phyloP scores from a whole-genome alignment of 2,888 invertebrate species.

The Xestia rhomboidea region DNA sequence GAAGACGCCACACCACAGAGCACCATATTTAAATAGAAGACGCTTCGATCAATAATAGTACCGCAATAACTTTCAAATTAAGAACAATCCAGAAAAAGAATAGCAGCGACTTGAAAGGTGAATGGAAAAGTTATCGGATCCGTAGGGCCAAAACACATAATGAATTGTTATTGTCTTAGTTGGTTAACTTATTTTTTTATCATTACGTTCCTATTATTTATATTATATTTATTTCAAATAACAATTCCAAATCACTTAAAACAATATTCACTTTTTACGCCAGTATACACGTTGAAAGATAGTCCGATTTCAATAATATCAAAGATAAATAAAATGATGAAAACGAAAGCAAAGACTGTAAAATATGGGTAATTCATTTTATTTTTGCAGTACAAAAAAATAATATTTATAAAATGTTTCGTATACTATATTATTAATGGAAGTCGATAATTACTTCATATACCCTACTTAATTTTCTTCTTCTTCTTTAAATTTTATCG shows the following conservation, averaged over 20 bases:
- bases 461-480: slow-evolving; percentile 12
- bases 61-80: slow-evolving; percentile 18
- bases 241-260: neutral
- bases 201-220: neutral
- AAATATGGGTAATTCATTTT: neutral
- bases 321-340: neutral
- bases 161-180: neutral
- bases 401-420: neutral
- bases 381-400: neutral
- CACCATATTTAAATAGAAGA: neutral
- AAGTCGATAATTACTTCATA: slow-evolving; percentile 6
- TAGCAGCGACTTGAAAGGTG: slow-evolving; percentile 3
- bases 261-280: neutral
- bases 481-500: neutral
- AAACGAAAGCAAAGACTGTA: neutral
- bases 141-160: neutral
- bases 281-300: neutral
- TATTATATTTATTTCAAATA: neutral
- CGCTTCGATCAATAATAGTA: no score
- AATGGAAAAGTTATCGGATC: slow-evolving; percentile 15
- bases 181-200: neutral
- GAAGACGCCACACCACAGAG: neutral
- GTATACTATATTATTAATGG: neutral
- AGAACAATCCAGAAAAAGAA: slow-evolving; percentile 16
- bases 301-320: neutral